These are phyloP conservation scores for Felis catus DNA, from an alignment of 2,113 vertebrate species.

Conservation along the genomic window DNA sequence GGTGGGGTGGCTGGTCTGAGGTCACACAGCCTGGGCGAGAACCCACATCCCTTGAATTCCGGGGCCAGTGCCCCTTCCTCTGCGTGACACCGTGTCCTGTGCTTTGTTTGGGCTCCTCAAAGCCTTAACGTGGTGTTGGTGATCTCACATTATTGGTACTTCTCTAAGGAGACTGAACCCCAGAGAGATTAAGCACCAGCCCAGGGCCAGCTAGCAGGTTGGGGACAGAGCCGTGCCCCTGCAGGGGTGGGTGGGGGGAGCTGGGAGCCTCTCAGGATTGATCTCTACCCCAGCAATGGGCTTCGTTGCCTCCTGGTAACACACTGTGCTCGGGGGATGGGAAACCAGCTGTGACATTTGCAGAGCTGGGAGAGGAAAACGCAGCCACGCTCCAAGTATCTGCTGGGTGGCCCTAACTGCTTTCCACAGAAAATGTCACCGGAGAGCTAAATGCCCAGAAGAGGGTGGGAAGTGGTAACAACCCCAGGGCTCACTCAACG, in stretches of 20 bases:
- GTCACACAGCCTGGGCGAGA: constrained; percentile 22
- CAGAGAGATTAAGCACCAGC: neutral
- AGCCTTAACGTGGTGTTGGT: neutral
- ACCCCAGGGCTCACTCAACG: neutral
- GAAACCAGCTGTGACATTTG: neutral
- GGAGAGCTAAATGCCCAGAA: constrained; percentile 51
- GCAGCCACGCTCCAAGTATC: constrained; percentile 67
- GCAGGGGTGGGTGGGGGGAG: too few relatives aligned
- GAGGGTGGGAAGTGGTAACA: neutral
- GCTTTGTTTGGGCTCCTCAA: neutral
- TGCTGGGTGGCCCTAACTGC: constrained; percentile 43
- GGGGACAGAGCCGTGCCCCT: neutral
- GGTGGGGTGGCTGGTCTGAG: constrained; percentile 69
- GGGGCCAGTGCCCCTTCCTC: neutral
- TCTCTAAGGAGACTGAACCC: neutral
- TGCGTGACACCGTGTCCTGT: neutral
- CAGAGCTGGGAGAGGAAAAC: neutral
- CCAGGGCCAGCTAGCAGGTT: neutral
- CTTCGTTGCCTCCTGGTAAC: neutral
- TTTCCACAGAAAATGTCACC: constrained; percentile 62
- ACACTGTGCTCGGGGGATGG: neutral
- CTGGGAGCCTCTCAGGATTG: neutral
- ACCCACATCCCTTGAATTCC: constrained; percentile 23
- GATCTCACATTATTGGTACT: neutral
- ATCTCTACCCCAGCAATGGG: neutral